Base-by-base conservation (phyloP, 2,113 vertebrate species). In the Eleginops maclovinus region DNA sequence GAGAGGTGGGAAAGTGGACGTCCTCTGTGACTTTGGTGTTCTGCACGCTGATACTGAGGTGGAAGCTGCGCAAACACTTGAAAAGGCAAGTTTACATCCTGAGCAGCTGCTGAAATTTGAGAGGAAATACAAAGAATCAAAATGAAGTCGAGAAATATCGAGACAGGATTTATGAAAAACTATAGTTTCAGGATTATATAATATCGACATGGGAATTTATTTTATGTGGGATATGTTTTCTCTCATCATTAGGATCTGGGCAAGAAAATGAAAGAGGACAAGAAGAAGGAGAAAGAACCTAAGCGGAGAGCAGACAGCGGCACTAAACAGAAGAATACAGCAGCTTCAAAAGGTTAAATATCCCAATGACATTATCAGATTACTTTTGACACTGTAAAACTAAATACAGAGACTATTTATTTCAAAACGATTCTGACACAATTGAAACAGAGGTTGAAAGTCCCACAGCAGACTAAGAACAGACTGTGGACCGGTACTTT, bases 1-100 rank as follows among this genome's bases (percentile, higher is more conserved):
- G 3, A 91, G 93, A 0, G 41, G 88, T 31, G 65, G 85, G 2
- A 54, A 79, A 58, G 67, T 95, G 22, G 26, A 87, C 11, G 41
- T 88, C n/a, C 40, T 94, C 24, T 96, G 95, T 76, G 82, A 95
- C 69, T 89, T 96, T 26, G 94, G 91, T 1, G 14, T 54, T 2
- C 63, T 93, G 50, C 43, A 78, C 4, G 17, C 41, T 14, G 77
- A 82, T 24, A 56, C 77, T 24, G 60, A 49, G 40, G 21, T 17
- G 12, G 71, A 79, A 24, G 54, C 70, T 17, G 14, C 16, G 2
- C 61, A 41, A 26, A 49, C 46, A 19, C 26, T 15, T 17, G 69
- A 59, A 5, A 83, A 89, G 85, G 92, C 55, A 58, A 55, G 80
- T 67, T 55, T 31, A 40, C 24, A 31, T 36, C 31, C 31, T 41